These are phyloP conservation scores for Aix galericulata DNA, from an alignment of 2,113 vertebrate species.

Conservation along the genomic window DNA sequence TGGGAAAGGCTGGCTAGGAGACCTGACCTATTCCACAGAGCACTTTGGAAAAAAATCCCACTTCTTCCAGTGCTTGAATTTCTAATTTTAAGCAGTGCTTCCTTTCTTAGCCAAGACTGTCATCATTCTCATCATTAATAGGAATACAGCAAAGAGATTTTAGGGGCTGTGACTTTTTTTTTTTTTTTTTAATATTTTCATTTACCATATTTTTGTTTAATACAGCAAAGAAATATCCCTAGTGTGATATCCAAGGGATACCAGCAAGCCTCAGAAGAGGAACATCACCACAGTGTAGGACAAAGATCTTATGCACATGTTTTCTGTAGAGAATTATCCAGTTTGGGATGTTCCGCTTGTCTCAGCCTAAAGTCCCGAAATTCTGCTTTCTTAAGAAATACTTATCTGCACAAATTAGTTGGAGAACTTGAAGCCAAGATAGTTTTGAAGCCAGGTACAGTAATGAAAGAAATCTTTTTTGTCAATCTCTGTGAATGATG, in stretches of 20 bases:
- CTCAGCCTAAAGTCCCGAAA: constrained; percentile 68
- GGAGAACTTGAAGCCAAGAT: constrained; percentile 77
- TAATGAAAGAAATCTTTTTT: not conserved
- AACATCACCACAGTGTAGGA: not conserved
- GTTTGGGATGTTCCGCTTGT: constrained; percentile 75
- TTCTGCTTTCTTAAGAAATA: constrained; percentile 63
- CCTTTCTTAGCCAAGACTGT: not conserved
- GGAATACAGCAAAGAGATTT: not conserved
- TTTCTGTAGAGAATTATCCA: constrained; percentile 62
- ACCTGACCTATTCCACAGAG: not conserved
- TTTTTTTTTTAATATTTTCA: not conserved
- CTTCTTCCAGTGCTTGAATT: not conserved
- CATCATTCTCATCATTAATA: not conserved
- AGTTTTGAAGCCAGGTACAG: constrained; percentile 77
- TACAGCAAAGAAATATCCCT: constrained; percentile 58
- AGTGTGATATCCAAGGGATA: constrained; percentile 48
- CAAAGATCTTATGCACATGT: not conserved
- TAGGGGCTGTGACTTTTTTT: not conserved
- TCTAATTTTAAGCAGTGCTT: not conserved
- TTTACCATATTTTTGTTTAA: constrained; percentile 1
- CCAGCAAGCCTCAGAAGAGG: constrained; percentile 4
- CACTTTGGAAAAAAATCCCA: not conserved
- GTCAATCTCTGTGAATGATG: not conserved
- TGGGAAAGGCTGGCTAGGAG: not conserved
- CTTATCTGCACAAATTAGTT: constrained; percentile 69